A percentile compares a stretch with the other conserved stretches of the same genome.
Conservation (phyloP, 2,888 invertebrate genomes). For the Choreutis nemorana region DNA sequence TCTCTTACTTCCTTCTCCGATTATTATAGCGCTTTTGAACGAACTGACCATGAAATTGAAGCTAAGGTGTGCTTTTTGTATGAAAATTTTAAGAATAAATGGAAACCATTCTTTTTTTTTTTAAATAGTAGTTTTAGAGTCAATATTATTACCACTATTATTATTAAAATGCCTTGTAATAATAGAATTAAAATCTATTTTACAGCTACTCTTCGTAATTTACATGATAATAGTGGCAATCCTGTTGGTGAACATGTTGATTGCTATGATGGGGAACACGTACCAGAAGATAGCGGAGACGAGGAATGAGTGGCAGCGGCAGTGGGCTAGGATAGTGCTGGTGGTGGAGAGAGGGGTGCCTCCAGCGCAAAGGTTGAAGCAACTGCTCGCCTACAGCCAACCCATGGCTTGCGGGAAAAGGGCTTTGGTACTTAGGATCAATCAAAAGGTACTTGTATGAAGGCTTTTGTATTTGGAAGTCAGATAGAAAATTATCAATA, state of each 20-base stretch:
- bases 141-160: too few relatives aligned
- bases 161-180: not conserved
- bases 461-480: too few relatives aligned
- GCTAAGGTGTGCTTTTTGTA: slow-evolving; percentile 73
- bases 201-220: slow-evolving; percentile 87
- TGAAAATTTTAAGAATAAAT: not conserved
- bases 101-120: not conserved
- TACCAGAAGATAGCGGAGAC: slow-evolving; percentile 98
- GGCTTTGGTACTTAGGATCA: slow-evolving; percentile 86
- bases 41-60: slow-evolving; percentile 86
- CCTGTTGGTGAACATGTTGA: slow-evolving; percentile 95
- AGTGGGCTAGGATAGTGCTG: slow-evolving; percentile 97
- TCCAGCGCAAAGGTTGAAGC: slow-evolving; percentile 84
- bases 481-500: too few relatives aligned
- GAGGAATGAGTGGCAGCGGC: slow-evolving; percentile 96
- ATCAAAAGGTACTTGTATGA: slow-evolving; percentile 92
- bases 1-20: slow-evolving; percentile 96
- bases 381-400: slow-evolving; percentile 91
- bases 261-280: slow-evolving; percentile 99
- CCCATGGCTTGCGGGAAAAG: slow-evolving; percentile 90
- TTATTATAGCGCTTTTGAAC: slow-evolving; percentile 90
- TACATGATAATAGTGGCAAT: slow-evolving; percentile 98
- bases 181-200: slow-evolving; percentile 12
- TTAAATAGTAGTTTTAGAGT: too few relatives aligned
- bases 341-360: slow-evolving; percentile 97